Base-by-base conservation (phyloP, 2,888 invertebrate species). In the Athalia cordata region DNA sequence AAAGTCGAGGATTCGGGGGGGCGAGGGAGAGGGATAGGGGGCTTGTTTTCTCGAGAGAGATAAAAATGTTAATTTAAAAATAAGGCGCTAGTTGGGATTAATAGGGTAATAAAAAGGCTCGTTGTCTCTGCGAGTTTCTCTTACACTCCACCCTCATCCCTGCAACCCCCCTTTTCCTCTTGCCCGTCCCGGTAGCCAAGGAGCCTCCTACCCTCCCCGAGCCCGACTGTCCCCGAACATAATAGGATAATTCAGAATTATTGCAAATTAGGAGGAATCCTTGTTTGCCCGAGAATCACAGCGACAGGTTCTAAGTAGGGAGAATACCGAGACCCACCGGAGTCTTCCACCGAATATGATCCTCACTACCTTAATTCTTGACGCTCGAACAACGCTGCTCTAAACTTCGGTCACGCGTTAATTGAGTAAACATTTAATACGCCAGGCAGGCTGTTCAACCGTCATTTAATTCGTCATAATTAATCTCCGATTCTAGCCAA, bases 31-130 rank as follows among this genome's bases (percentile, higher is more conserved):
- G 80, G 77, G 78, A 83, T 80, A 67, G 77, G 82, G 82, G 84
- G 85, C 85, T 88, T 89, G 88, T 88, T 87, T 89, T 86, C 84
- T 82, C 82, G 80, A 80, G 84, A 85, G 84, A 86, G 86, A 89
- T 88, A 88, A 88, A 88, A 89, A 88, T 89, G 88, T 88, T 88
- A 88, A 89, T 88, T 88, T 87, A 86, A 89, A 88, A 88, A 88
- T 88, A 88, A 88, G 86, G 87, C 84, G 85, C 87, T 87, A 87
- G 86, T 87, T 88, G 86, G 86, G 85, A 88, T 89, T 88, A 88
- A 88, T 87, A 87, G 88, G 86, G 85, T 85, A 87, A 87, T 87
- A 88, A 88, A 88, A 88, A 85, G 85, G 84, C 83, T 83, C 86
- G 83, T 84, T 87, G 82, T 80, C 81, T 79, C 80, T 72, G 78